These are phyloP conservation scores for Liasis olivaceus DNA, from an alignment of 2,797 vertebrate species.

Conservation along the genomic window DNA sequence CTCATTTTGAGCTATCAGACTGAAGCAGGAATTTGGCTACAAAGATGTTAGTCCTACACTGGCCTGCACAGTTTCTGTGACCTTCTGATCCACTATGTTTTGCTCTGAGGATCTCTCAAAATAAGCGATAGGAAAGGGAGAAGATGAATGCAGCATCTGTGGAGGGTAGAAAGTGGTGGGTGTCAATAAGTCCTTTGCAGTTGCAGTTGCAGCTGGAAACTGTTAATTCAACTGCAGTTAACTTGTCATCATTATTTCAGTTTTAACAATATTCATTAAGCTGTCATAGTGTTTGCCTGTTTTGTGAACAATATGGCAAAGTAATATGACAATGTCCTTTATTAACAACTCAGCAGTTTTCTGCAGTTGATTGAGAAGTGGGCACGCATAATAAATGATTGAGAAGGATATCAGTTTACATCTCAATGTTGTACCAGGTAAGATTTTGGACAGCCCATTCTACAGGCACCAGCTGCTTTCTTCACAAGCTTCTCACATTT, in stretches of 20 bases:
- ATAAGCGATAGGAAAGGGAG: background rate
- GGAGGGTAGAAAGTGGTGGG: background rate
- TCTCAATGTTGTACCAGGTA: conserved; percentile 5
- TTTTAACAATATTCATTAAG: background rate
- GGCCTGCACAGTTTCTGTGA: background rate
- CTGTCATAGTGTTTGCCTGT: background rate
- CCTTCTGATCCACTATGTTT: background rate
- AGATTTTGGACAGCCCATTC: conserved; percentile 27
- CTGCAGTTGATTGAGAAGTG: background rate
- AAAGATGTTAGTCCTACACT: background rate
- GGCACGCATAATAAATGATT: background rate
- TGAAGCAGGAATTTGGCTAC: background rate
- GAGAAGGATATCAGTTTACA: background rate
- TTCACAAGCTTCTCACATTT: conserved; percentile 26
- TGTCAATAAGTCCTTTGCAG: background rate
- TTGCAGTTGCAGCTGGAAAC: background rate
- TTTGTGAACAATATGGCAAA: conserved; percentile 7
- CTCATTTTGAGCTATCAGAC: background rate
- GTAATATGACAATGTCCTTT: conserved; percentile 2
- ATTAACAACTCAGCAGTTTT: background rate
- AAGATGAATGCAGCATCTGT: background rate
- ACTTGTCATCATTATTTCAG: background rate
- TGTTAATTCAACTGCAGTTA: background rate
- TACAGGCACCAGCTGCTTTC: conserved; percentile 33
- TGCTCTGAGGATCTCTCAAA: background rate